Evolutionary conservation across 2,888 invertebrate species (phyloP).

Genomic region (Reticulitermes lucifugus): DNA sequence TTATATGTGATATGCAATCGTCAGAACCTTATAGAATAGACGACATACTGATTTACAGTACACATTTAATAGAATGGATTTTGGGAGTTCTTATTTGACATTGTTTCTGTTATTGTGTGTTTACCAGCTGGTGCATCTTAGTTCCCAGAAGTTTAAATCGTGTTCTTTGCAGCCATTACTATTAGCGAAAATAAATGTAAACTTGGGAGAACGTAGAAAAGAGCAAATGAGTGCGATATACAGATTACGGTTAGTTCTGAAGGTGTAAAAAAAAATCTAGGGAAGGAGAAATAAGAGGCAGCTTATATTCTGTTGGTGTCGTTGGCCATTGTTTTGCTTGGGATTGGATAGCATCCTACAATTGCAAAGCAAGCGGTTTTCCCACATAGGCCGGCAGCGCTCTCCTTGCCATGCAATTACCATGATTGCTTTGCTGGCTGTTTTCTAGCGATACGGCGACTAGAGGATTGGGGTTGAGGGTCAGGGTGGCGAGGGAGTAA

Average conservation of each 20-base stretch:
- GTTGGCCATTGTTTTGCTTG: constrained; percentile 25
- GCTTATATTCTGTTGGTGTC: constrained; percentile 25
- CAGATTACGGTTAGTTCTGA: constrained; percentile 13
- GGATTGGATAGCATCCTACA: constrained; percentile 9
- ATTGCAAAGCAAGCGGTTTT: constrained; percentile 35
- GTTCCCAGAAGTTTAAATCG: not conserved
- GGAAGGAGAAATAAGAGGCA: not conserved
- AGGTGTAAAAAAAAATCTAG: not conserved
- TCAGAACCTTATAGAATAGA: too few species aligned
- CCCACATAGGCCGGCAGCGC: not conserved
- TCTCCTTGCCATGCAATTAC: constrained; percentile 39
- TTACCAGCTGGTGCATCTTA: too few species aligned
- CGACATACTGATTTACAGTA: too few species aligned
- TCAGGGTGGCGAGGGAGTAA: constrained; percentile 43
- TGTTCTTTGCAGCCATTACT: not conserved
- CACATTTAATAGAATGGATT: too few species aligned
- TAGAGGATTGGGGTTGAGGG: constrained; percentile 36
- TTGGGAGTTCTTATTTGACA: too few species aligned
- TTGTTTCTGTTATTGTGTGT: too few species aligned
- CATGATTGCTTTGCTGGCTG: constrained; percentile 47
- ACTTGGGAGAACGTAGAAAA: not conserved
- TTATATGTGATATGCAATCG: too few species aligned
- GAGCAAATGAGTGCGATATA: not conserved
- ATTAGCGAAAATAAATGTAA: constrained; percentile 2
- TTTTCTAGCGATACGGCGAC: constrained; percentile 25